Base-by-base conservation (phyloP, 2,888 invertebrate species). In the Hemaris fuciformis region DNA sequence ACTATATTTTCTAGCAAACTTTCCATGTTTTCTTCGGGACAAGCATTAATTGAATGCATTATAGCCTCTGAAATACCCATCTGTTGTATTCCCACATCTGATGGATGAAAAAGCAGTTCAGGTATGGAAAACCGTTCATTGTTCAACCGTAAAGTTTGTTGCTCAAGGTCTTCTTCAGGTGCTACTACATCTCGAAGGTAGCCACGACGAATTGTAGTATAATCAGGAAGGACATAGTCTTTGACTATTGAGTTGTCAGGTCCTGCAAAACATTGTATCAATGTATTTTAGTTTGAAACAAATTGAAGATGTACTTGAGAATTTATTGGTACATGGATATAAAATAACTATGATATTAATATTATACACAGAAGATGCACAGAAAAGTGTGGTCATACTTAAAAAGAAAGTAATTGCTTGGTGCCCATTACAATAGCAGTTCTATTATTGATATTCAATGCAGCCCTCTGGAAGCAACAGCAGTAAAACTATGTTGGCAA, bases 161-260 rank as follows among this genome's bases (percentile, higher is more conserved):
- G 94, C 70, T 95, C 95, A 1, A 92, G 70, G 10, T 93, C 92
- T 67, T 92, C 89, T 5, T 87, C 84, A 0, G 90, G 83, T 71
- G 79, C 79, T 3, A 91, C 80, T 1, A 87, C 69, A 20, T 91
- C 88, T 15, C 89, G 75, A 0, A 92, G 79, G 61, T 90, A 98
- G 8, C 99, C 99, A 69, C 99, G 89, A 62, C 97, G 94, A 6
- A 98, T 94, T 1, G 96, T 95, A 0, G 98, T 98, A 84, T 98
- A 99, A 89, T 99, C 99, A 0, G 99, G 99, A 59, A 99, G 87
- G 0, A 99, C 96, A 83, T 99, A 99, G 80, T 99, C 99, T 70
- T 96, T 94, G 3, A 95, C 94, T 61, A 98, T 96, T 3, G 95
- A 94, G 77, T 96, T 96, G 41, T 94, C 94, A 34, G 94, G 87